Percentiles rank a stretch among this genome's conserved stretches.
Conservation (phyloP, 2,797 vertebrate genomes). For the Thripadectes ignobilis region DNA sequence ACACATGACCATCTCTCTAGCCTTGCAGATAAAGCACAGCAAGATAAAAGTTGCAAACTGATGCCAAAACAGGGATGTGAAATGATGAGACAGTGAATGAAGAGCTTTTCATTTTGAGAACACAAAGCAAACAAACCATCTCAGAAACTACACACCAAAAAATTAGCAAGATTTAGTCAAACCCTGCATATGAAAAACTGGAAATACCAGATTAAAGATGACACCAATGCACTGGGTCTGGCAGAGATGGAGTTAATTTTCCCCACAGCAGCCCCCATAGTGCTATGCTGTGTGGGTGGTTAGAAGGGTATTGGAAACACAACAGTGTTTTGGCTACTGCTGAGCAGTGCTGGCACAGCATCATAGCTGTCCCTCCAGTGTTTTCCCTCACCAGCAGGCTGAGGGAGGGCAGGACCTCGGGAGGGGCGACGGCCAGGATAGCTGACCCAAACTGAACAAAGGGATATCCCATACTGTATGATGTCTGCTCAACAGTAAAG, state of each 20-base stretch:
- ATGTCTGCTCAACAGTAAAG: neutral
- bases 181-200: neutral
- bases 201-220: neutral
- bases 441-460: neutral
- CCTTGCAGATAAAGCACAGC: neutral
- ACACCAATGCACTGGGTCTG: neutral
- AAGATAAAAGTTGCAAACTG: neutral
- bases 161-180: neutral
- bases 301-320: neutral
- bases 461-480: neutral
- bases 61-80: neutral
- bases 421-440: neutral
- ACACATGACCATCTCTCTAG: fast-evolving
- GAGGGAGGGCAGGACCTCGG: neutral
- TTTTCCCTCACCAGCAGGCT: too few relatives aligned
- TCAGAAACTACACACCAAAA: neutral
- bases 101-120: neutral
- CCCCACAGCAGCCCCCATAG: neutral
- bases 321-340: neutral
- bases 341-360: neutral
- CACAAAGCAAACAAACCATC: neutral
- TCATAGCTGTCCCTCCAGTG: neutral
- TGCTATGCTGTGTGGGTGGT: neutral
- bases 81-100: neutral
- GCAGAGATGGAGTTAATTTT: neutral